Evolutionary conservation across 2,113 vertebrate species (phyloP).

Genomic region (Cyanoliseus patagonus): DNA sequence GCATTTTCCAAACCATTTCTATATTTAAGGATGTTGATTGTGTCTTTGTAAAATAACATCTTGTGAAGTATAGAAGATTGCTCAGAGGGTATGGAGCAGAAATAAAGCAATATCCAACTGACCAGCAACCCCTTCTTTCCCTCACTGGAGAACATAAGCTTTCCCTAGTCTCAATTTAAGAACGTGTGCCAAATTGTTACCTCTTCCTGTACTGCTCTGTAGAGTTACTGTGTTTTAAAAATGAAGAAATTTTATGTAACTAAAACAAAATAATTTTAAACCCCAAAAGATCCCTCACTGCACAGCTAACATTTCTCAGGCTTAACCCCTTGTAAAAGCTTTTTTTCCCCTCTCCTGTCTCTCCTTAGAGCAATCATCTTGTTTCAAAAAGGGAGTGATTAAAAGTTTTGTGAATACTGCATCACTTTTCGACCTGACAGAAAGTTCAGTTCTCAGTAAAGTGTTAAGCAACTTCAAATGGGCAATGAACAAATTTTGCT

Average conservation of each 20-base stretch:
- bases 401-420: background rate
- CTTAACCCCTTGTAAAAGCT: background rate
- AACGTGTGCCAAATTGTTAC: background rate
- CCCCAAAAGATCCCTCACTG: background rate
- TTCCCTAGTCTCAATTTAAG: background rate
- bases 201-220: background rate
- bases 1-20: background rate
- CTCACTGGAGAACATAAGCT: background rate
- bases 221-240: background rate
- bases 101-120: background rate
- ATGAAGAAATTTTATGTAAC: background rate
- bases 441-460: background rate
- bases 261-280: background rate
- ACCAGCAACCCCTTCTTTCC: background rate
- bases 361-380: background rate
- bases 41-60: background rate
- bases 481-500: background rate
- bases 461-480: background rate
- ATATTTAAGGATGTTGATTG: background rate
- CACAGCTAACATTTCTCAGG: background rate
- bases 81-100: background rate
- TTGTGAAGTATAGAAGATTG: background rate
- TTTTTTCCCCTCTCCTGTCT: background rate
- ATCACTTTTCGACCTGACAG: background rate
- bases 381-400: slow-evolving; percentile 34